Percentiles rank a stretch among this genome's conserved stretches.
These are phyloP conservation scores for Myxocyprinus asiaticus DNA, from an alignment of 2,113 vertebrate genomes.

Conservation along the genomic window DNA sequence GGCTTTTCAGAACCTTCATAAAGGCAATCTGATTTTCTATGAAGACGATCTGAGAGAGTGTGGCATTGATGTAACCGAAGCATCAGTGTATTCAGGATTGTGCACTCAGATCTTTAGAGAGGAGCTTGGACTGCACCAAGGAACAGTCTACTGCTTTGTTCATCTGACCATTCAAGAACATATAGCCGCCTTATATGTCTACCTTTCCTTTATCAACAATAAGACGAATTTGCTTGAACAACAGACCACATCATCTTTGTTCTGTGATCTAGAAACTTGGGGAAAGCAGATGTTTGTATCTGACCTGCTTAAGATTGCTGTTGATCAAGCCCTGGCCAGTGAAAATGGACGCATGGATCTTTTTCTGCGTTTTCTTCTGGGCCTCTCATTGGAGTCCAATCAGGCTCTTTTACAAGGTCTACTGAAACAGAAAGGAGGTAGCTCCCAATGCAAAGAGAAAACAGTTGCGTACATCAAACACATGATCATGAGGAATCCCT, in stretches of 20 bases:
- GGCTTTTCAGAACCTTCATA: background rate
- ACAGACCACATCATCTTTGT: background rate
- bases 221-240: background rate
- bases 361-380: constrained; percentile 39
- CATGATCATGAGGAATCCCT: background rate
- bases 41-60: background rate
- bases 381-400: constrained; percentile 30
- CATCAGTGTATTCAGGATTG: constrained; percentile 25
- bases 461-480: constrained; percentile 22
- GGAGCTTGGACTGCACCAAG: background rate
- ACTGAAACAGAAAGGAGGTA: background rate
- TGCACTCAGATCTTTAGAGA: constrained; percentile 29
- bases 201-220: background rate
- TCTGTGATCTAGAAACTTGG: too few relatives aligned
- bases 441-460: background rate
- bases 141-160: constrained; percentile 31
- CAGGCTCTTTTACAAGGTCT: constrained; percentile 9
- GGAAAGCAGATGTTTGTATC: background rate
- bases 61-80: background rate
- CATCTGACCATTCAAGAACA: constrained; percentile 31
- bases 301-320: background rate
- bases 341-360: constrained; percentile 27
- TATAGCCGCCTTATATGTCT: constrained; percentile 31
- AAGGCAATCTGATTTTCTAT: background rate
- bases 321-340: constrained; percentile 7